Conservation (phyloP, 37 sponge, comb jelly and placozoan species). For the Spongilla lacustris region DNA sequence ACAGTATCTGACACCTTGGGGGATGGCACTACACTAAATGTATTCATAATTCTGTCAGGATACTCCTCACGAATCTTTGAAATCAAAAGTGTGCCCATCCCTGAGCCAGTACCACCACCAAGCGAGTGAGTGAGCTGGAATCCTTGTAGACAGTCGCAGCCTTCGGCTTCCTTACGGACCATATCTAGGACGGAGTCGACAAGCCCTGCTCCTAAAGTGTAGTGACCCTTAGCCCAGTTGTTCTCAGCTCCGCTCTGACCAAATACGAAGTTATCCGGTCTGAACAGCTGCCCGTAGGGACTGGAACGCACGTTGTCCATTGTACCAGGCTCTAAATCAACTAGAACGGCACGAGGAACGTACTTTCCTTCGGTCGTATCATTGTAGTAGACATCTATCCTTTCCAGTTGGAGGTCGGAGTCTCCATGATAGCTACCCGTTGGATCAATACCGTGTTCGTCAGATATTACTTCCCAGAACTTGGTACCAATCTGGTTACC, state of each 20-base stretch:
- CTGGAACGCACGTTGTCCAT: constrained; percentile 98
- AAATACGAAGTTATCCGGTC: constrained; percentile 98
- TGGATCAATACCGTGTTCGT: constrained; percentile 98
- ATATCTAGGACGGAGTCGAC: constrained; percentile 96
- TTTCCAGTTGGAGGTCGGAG: constrained; percentile 95
- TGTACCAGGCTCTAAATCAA: constrained; percentile 90
- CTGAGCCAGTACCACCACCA: constrained; percentile 94
- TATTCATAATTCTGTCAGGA: constrained; percentile 97
- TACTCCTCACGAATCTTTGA: constrained; percentile 98
- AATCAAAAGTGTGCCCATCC: constrained; percentile 97
- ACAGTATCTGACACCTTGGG: constrained; percentile 95
- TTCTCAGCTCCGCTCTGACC: constrained; percentile 96
- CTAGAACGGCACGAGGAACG: constrained; percentile 81
- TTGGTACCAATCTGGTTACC: constrained; percentile 97
- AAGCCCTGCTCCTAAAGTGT: constrained; percentile 80
- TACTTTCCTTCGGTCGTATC: constrained; percentile 87
- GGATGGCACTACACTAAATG: constrained; percentile 96
- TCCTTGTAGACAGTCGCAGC: constrained; percentile 98
- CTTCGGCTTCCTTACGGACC: constrained; percentile 94
- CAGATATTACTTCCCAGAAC: constrained; percentile 83
- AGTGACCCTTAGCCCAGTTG: constrained; percentile 96
- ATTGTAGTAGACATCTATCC: constrained; percentile 97
- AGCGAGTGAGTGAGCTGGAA: constrained; percentile 98
- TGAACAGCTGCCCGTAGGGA: constrained; percentile 95
- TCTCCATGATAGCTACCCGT: constrained; percentile 96